phyloP scores from a whole-genome alignment of 2,888 invertebrate genomes.

The Hemicrepidius hirtus region DNA sequence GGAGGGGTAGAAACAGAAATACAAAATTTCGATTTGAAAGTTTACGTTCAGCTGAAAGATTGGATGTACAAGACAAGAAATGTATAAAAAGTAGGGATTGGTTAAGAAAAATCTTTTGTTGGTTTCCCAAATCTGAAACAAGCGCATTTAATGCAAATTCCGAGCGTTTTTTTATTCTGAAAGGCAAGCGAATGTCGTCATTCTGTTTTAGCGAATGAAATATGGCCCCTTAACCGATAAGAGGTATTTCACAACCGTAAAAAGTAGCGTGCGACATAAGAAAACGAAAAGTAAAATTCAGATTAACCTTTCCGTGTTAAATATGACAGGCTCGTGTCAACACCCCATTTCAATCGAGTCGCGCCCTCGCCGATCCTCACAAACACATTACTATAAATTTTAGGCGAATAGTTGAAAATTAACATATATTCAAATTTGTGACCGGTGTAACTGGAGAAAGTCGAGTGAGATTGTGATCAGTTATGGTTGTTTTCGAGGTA shows the following conservation, averaged over 20 bases:
- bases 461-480: constrained; percentile 66
- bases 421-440: constrained; percentile 68
- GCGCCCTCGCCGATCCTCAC: constrained; percentile 66
- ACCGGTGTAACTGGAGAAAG: constrained; percentile 64
- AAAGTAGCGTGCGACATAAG: constrained; percentile 54
- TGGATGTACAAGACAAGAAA: too few relatives aligned
- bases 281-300: constrained; percentile 54
- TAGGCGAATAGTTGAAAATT: constrained; percentile 65
- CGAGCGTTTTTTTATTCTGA: constrained; percentile 1
- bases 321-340: constrained; percentile 70
- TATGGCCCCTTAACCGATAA: constrained; percentile 18
- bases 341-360: constrained; percentile 69
- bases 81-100: not conserved
- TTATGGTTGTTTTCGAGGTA: constrained; percentile 66
- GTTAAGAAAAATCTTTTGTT: not conserved
- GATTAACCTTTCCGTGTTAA: constrained; percentile 63
- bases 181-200: not conserved
- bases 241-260: constrained; percentile 27
- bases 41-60: too few relatives aligned
- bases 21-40: too few relatives aligned
- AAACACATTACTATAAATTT: constrained; percentile 68
- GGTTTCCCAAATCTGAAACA: not conserved
- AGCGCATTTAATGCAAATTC: constrained; percentile 22
- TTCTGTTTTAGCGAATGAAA: constrained; percentile 23
- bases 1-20: too few relatives aligned